A percentile compares a stretch with the other conserved stretches of the same genome.
phyloP scores from a whole-genome alignment of 1,140 invertebrate species.

The Conus betulinus region DNA sequence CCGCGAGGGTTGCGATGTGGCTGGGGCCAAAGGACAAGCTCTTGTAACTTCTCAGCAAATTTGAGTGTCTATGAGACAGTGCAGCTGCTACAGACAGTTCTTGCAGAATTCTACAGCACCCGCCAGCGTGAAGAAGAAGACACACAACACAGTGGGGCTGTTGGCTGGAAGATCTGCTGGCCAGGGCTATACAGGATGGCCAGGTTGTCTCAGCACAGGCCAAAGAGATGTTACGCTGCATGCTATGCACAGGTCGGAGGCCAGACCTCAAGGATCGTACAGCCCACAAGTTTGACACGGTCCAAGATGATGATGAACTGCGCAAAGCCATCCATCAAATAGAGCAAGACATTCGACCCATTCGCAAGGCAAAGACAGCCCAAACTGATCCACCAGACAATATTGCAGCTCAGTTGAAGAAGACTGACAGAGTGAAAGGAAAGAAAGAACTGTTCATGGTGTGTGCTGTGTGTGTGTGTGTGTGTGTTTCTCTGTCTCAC shows the following conservation, averaged over 20 bases:
- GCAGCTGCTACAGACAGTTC: conserved; percentile 28
- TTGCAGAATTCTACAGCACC: conserved; percentile 46
- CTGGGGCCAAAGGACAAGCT: conserved; percentile 27
- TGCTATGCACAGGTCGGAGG: conserved; percentile 39
- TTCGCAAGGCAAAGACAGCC: background rate
- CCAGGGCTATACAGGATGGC: conserved; percentile 30
- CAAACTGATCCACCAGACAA: background rate
- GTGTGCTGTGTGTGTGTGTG: no score
- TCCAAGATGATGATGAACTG: conserved; percentile 40
- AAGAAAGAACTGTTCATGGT: no score
- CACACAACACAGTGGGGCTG: conserved; percentile 39
- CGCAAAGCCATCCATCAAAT: conserved; percentile 26
- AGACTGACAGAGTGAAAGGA: no score
- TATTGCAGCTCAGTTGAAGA: background rate
- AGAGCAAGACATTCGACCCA: conserved; percentile 26
- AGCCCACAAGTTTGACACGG: conserved; percentile 45
- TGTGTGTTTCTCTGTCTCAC: no score
- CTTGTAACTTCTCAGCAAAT: conserved; percentile 14
- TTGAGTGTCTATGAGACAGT: conserved; percentile 45
- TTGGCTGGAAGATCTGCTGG: conserved; percentile 44
- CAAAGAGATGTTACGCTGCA: conserved; percentile 36
- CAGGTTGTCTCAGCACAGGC: background rate
- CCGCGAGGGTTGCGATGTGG: conserved; percentile 36
- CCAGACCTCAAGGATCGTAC: conserved; percentile 35
- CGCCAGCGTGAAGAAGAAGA: conserved; percentile 36